Percentiles rank a stretch among this genome's conserved stretches.
Conservation (phyloP, 2,888 invertebrate species). For the Eilema sororculum region DNA sequence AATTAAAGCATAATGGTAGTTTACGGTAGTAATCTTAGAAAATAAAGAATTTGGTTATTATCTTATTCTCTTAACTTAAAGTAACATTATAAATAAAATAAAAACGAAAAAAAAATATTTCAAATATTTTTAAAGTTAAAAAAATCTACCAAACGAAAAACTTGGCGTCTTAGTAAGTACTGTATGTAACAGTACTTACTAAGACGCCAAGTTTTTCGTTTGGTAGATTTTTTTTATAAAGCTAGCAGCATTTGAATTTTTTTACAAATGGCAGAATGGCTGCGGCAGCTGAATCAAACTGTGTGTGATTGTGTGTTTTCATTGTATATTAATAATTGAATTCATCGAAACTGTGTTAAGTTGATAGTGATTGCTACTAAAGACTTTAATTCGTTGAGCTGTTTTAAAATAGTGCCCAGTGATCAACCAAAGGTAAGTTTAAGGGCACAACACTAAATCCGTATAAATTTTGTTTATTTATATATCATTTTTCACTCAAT, state of each 20-base stretch:
- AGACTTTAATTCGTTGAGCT: conserved; percentile 31
- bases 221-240: not conserved
- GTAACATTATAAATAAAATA: not conserved
- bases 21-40: not conserved
- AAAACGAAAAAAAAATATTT: not conserved
- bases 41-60: not conserved
- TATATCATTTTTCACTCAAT: conserved; percentile 29
- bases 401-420: conserved; percentile 34
- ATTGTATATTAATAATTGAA: conserved; percentile 45
- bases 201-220: not conserved
- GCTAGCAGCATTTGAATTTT: conserved; percentile 22
- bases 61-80: not conserved
- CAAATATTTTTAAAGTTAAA: not conserved
- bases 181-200: not conserved
- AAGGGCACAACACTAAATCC: conserved; percentile 21
- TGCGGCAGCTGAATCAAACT: conserved; percentile 45
- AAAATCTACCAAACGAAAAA: not conserved
- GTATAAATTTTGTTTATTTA: conserved; percentile 46
- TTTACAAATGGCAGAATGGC: conserved; percentile 52
- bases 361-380: conserved; percentile 35
- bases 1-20: not conserved
- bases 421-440: conserved; percentile 39
- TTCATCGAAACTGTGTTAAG: conserved; percentile 36
- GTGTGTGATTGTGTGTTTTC: conserved; percentile 48
- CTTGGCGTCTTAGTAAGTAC: not conserved